Evolutionary conservation across 1,140 invertebrate species (phyloP), one percentile per base, ranked within the genome.

Genomic region (Hydropsyche tenuis): DNA sequence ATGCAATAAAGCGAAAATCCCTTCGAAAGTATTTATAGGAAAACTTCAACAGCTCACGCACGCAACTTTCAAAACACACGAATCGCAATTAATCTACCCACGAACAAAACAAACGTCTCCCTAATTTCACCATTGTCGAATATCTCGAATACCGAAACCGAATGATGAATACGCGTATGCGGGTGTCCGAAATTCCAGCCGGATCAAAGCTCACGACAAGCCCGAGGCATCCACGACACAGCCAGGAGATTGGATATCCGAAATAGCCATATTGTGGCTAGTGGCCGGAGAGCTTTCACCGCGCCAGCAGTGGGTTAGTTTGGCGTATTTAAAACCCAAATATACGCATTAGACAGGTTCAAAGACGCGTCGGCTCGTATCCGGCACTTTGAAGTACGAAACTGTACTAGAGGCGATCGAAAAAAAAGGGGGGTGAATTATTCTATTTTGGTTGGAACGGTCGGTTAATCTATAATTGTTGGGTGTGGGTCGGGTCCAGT

Each of bases 41-140:
- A n/a, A n/a, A n/a, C n/a, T n/a, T n/a, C n/a, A n/a, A n/a, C n/a
- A n/a, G n/a, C n/a, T n/a, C n/a, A 37, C 30, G 3, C 9, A 37
- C 9, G 9, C 3, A 37, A 37, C 30, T 37, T 37, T 37, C 30
- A 37, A 37, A 37, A 37, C 30, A 37, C 30, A 37, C 30, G 30
- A 37, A 37, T 37, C 30, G 30, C 30, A 37, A 37, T 37, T 9
- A 9, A 37, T 16, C 4, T 1, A 60, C 56, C 56, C 56, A 16
- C 30, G 30, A 37, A 4, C 30, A 37, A n/a, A n/a, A n/a, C 45
- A 48, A 4, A 14, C 22, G 23, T 60, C 23, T 25, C 23, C 18
- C 18, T 14, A 60, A 60, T 60, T 60, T 60, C 56, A 60, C 56
- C 56, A 60, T 27, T 60, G 56, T 60, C 4, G 56, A 60, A 37